Conservation (phyloP, 2,888 invertebrate species). For the Athalia cordata region DNA sequence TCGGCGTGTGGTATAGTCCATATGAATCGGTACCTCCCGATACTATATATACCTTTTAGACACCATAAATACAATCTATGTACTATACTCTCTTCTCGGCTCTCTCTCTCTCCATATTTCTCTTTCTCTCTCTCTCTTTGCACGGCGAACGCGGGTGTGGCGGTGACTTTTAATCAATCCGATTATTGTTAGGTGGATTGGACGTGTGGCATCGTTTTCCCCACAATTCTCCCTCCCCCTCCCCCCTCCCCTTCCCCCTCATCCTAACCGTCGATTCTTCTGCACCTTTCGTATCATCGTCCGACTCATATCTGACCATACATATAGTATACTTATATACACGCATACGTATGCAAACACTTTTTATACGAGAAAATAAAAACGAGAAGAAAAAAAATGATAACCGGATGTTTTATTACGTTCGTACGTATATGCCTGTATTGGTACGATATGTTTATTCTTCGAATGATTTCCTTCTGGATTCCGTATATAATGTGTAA, state of each 20-base stretch:
- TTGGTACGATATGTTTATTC: background rate
- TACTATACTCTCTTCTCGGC: background rate
- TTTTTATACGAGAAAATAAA: background rate
- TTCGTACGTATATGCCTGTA: background rate
- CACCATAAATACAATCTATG: background rate
- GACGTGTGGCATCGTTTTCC: slow-evolving; percentile 57
- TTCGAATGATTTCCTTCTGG: background rate
- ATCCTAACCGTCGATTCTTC: background rate
- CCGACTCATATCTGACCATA: background rate
- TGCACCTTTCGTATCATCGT: background rate
- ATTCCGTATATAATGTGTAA: no score
- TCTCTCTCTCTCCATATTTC: background rate
- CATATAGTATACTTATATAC: no score
- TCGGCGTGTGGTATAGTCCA: background rate
- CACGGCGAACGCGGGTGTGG: slow-evolving; percentile 44
- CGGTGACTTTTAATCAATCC: slow-evolving; percentile 65
- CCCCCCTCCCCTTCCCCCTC: slow-evolving; percentile 1
- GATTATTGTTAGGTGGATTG: slow-evolving; percentile 63
- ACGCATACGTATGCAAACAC: background rate
- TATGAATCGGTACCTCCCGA: no score
- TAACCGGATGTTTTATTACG: background rate
- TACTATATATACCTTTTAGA: no score
- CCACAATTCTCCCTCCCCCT: slow-evolving; percentile 21
- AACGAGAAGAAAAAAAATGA: background rate
- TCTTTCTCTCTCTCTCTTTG: background rate